These are phyloP conservation scores for Eupithecia subfuscata DNA, from an alignment of 2,888 invertebrate genomes.

Conservation along the genomic window DNA sequence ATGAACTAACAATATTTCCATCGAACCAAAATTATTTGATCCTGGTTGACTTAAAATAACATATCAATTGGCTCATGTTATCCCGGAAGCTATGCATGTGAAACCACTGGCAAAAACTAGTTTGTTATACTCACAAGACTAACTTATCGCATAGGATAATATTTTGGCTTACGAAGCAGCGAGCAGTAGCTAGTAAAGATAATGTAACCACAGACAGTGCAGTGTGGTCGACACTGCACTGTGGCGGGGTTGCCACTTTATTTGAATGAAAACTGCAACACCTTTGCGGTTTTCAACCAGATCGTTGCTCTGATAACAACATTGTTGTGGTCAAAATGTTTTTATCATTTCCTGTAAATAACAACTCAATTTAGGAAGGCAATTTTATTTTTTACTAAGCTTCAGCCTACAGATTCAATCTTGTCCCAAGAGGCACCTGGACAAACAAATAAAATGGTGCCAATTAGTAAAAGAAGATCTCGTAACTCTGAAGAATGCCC, in stretches of 20 bases:
- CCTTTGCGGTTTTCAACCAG: conserved; percentile 9
- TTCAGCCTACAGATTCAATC: neutral
- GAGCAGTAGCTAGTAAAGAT: neutral
- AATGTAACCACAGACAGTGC: neutral
- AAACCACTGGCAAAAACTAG: too few relatives aligned
- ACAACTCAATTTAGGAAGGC: too few relatives aligned
- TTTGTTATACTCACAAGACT: neutral
- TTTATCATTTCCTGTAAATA: neutral
- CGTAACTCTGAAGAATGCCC: too few relatives aligned
- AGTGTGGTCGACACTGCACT: neutral
- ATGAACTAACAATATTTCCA: too few relatives aligned
- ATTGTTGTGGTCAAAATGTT: neutral
- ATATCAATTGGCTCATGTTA: too few relatives aligned
- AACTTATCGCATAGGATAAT: neutral
- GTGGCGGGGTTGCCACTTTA: too few relatives aligned
- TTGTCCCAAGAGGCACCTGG: neutral
- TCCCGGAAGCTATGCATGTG: too few relatives aligned
- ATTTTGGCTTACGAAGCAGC: neutral
- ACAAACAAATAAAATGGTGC: neutral
- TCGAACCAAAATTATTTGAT: too few relatives aligned
- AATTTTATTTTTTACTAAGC: too few relatives aligned
- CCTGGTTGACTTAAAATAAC: too few relatives aligned
- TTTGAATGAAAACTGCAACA: conserved; percentile 8
- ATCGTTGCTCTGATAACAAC: neutral
- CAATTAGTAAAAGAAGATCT: too few relatives aligned